Evolutionary conservation across 2,113 vertebrate species (phyloP), one percentile per base, ranked within the genome.

Genomic region (Burhinus oedicnemus): DNA sequence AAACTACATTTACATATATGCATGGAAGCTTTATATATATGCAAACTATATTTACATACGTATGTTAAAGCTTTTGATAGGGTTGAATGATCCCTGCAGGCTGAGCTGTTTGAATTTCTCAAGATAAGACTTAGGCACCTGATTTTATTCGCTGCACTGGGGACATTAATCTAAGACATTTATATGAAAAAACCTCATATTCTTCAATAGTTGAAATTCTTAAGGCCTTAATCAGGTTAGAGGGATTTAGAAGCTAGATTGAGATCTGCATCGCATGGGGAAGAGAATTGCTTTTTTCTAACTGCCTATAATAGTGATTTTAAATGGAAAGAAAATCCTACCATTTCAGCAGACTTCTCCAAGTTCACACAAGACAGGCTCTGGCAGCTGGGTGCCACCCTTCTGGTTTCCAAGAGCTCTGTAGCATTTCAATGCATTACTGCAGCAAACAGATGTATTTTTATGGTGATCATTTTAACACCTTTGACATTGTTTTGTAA

Each of bases 401-500:
- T 86, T 81, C 71, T 78, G 52, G 55, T 60, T 94, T 89, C 69
- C 85, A 62, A 61, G 77, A 80, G 62, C 62, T 80, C 81, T n/a
- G 61, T 57, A 60, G 78, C 79, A 62, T 94, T 79, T 85, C 82
- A 86, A 96, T 79, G 93, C 85, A 80, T 62, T 54, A 11, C 82
- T 75, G 87, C 60, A 81, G 87, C 85, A 95, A 83, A 94, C 82
- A 93, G 86, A 97, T 87, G 82, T 74, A 91, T 90, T 96, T 97
- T 94, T 91, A 90, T 88, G 87, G 84, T 77, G 91, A 95, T 90
- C 55, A 36, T 86, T 94, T 93, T 89, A 87, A 89, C 83, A 95
- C 94, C 89, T 94, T 90, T 91, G 91, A 93, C 93, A 83, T 93
- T 97, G 78, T 96, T 96, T 97, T 95, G 82, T 66, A 96, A 91